Evolutionary conservation across 2,113 vertebrate genomes (phyloP), one percentile per base, ranked within the genome.

Genomic region (Probosciger aterrimus): DNA sequence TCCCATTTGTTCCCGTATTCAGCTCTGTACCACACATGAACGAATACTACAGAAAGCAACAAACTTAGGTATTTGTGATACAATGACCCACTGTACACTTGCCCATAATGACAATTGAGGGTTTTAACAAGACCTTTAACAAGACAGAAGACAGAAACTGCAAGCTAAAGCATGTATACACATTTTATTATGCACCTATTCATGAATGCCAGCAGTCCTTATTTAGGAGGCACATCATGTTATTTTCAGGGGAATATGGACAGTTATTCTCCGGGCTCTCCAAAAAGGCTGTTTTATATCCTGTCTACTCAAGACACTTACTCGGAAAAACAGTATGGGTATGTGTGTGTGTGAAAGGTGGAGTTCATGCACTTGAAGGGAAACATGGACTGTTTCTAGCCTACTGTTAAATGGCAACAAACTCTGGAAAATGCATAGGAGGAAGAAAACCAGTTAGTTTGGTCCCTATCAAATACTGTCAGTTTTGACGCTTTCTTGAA

Each of bases 121-220:
- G 50, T 39, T 87, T 60, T 88, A 68, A 79, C 14, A 64, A 65
- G 19, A 65, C 7, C 31, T 87, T 60, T 86, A 68, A 81, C 14
- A 62, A 65, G 17, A 65, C 7, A 65, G 76, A 75, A 83, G 49
- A 18, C 24, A 57, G 23, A 22, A 94, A 52, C 35, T 62, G 59
- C 62, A 78, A 92, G 52, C 47, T 68, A 63, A 6, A 93, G 53
- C 55, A 52, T 17, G 11, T 41, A 50, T 44, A 60, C 6, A 11
- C 2, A 50, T 95, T 97, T 97, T 85, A 93, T 77, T 76, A 62
- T 41, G 71, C 68, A 93, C 37, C 47, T 93, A 55, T 30, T 75
- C 53, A 39, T 33, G 25, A 78, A 70, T 23, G 30, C 9, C 65
- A 74, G 49, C 18, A 59, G 30, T 30, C 43, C 39, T 83, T 77